A percentile compares a stretch with the other conserved stretches of the same genome.
These are phyloP conservation scores for Tragelaphus strepsiceros DNA, from an alignment of 2,113 vertebrate genomes.

Conservation along the genomic window DNA sequence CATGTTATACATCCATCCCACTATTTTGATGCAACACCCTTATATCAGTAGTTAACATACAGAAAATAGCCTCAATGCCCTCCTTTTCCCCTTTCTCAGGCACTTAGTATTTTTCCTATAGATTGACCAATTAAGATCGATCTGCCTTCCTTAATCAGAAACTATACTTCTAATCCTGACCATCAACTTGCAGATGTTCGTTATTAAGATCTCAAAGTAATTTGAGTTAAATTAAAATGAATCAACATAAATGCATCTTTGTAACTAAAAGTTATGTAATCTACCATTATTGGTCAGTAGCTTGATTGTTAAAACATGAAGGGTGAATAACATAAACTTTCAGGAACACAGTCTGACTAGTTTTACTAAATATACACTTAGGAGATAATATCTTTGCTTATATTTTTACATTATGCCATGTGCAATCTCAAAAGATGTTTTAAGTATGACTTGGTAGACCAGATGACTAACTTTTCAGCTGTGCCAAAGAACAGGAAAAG, in stretches of 20 bases:
- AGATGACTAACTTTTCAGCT: conserved; percentile 11
- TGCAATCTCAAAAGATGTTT: conserved; percentile 15
- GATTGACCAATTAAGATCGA: not conserved
- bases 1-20: not conserved
- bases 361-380: conserved; percentile 33
- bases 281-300: not conserved
- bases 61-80: not conserved
- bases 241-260: conserved; percentile 22
- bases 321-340: not conserved
- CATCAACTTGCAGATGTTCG: not conserved
- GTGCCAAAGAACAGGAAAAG: not conserved
- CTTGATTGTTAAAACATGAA: conserved; percentile 12
- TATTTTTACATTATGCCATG: not conserved
- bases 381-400: not conserved
- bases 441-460: not conserved
- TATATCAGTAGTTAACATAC: not conserved
- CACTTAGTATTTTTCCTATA: not conserved
- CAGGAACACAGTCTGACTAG: not conserved
- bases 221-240: not conserved
- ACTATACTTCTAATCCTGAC: not conserved
- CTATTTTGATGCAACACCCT: not conserved
- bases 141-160: conserved; percentile 25
- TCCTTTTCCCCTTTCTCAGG: not conserved
- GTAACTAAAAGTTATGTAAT: not conserved
- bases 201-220: conserved; percentile 23